A percentile compares a stretch with the other conserved stretches of the same genome.
These are phyloP conservation scores for Chesias legatella DNA, from an alignment of 2,888 invertebrate genomes.

Conservation along the genomic window DNA sequence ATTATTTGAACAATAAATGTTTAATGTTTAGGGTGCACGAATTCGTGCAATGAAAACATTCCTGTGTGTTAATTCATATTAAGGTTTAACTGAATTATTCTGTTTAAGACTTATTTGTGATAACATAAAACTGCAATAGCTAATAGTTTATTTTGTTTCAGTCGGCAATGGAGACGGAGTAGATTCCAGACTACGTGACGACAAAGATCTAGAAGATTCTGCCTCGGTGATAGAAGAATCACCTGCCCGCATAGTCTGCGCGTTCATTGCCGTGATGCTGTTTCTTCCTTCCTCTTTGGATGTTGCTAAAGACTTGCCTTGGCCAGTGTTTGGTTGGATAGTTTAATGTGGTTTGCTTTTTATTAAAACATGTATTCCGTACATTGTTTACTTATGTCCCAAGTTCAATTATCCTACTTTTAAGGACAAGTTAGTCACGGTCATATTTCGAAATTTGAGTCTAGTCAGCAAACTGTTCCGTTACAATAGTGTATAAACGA, in stretches of 20 bases:
- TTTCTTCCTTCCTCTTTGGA: constrained; percentile 35
- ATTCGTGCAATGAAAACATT: too few species aligned
- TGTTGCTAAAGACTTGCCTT: constrained; percentile 52
- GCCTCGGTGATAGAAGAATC: constrained; percentile 15
- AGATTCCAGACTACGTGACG: constrained; percentile 44
- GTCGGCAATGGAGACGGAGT: constrained; percentile 78
- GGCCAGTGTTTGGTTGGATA: constrained; percentile 58
- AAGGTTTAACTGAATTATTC: too few species aligned
- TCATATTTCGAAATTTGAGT: too few species aligned
- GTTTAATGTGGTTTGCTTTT: constrained; percentile 7
- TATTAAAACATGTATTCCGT: background rate
- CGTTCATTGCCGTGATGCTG: constrained; percentile 12
- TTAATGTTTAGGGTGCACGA: too few species aligned
- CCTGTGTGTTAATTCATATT: too few species aligned
- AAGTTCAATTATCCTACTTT: too few species aligned
- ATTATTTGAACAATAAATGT: too few species aligned
- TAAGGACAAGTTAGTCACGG: too few species aligned
- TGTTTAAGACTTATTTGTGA: too few species aligned
- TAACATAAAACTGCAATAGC: too few species aligned
- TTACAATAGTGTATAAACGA: too few species aligned
- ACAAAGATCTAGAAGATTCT: constrained; percentile 18
- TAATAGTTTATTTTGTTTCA: constrained; percentile 37
- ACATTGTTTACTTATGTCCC: background rate
- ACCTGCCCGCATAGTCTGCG: constrained; percentile 8
- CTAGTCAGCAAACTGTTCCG: too few species aligned